A percentile compares a stretch with the other conserved stretches of the same genome.
phyloP scores from a whole-genome alignment of 2,797 vertebrate genomes.

The Darevskia nairensis region DNA sequence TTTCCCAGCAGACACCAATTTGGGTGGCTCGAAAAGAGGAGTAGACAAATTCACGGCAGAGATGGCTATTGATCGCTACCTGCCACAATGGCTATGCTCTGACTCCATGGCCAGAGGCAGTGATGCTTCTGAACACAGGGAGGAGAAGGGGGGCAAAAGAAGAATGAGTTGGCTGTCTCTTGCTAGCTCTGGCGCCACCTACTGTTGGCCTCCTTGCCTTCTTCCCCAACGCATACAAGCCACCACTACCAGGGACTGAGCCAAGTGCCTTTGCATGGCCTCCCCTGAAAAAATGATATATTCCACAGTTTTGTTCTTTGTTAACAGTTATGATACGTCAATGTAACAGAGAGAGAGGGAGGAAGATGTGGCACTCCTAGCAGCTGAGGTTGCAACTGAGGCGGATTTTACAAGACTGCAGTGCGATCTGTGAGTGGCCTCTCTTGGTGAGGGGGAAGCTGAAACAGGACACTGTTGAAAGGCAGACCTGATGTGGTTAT shows the following conservation, averaged over 20 bases:
- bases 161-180: too few species aligned
- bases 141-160: too few species aligned
- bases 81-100: too few species aligned
- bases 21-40: too few species aligned
- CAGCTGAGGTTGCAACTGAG: conserved; percentile 40
- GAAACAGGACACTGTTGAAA: conserved; percentile 64
- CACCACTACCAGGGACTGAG: neutral
- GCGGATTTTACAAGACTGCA: conserved; percentile 48
- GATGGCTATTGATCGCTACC: too few species aligned
- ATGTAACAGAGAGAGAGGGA: conserved; percentile 59
- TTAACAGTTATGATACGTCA: conserved; percentile 47
- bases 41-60: too few species aligned
- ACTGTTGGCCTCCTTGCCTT: too few species aligned
- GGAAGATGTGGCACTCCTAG: neutral
- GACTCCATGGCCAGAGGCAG: too few species aligned
- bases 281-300: neutral
- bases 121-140: too few species aligned
- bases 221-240: too few species aligned
- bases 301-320: conserved; percentile 30
- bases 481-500: conserved; percentile 57
- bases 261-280: neutral
- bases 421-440: conserved; percentile 45
- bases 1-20: too few species aligned
- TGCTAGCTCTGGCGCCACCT: too few species aligned
- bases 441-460: conserved; percentile 37